Evolutionary conservation across 2,888 invertebrate genomes (phyloP).

Genomic region (Diplazon laetatorius): DNA sequence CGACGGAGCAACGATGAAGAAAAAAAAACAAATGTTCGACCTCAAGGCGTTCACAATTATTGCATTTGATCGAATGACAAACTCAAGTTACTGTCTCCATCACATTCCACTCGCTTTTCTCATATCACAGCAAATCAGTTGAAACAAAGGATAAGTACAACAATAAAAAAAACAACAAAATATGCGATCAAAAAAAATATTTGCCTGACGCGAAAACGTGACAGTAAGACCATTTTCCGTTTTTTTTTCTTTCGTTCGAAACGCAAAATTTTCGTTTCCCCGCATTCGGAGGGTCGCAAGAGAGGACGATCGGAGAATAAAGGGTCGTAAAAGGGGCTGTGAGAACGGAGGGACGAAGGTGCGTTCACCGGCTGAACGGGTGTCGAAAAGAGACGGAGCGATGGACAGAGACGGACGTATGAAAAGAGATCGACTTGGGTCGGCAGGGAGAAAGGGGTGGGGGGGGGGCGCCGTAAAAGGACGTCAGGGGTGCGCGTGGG

Average conservation of each 20-base stretch:
- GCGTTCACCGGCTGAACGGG: conserved; percentile 37
- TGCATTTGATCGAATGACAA: too few species aligned
- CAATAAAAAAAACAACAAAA: conserved; percentile 5
- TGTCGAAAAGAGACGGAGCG: conserved; percentile 51
- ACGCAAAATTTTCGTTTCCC: too few species aligned
- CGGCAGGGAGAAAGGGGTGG: not conserved
- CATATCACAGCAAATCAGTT: not conserved
- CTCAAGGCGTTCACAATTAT: too few species aligned
- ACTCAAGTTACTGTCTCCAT: too few species aligned
- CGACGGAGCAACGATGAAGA: too few species aligned
- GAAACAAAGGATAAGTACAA: not conserved
- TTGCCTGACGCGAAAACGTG: conserved; percentile 14
- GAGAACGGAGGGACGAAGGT: conserved; percentile 49
- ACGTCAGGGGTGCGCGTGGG: conserved; percentile 54
- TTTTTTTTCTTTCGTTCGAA: conserved; percentile 18
- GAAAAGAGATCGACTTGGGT: conserved; percentile 17
- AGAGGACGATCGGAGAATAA: conserved; percentile 44
- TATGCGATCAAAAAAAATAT: not conserved
- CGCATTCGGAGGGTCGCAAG: conserved; percentile 11
- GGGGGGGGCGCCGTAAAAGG: conserved; percentile 31
- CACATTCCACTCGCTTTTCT: too few species aligned
- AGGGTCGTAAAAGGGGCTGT: conserved; percentile 55
- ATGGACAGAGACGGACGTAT: conserved; percentile 26
- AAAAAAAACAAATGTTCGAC: too few species aligned
- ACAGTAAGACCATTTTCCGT: not conserved